Evolutionary conservation across 2,888 invertebrate genomes (phyloP), one percentile per base, ranked within the genome.

Genomic region (Agonopterix arenella): DNA sequence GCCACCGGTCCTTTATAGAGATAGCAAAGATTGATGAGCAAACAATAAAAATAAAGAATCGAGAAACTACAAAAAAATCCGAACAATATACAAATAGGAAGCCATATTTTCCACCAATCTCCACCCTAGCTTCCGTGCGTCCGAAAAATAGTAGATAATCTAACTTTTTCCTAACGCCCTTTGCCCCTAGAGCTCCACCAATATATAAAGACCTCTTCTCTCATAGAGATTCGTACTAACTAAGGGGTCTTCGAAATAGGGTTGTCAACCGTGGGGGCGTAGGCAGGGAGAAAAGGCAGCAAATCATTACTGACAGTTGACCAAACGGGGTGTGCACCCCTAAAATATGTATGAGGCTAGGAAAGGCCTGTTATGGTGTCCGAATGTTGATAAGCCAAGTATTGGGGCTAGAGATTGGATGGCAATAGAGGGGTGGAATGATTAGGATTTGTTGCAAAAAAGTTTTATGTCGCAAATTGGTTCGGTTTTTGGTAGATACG

Each of bases 281-380:
- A 57, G 71, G 59, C 62, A 66, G 80, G 75, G 82, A 64, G 82
- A 79, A 77, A 80, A 68, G 71, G 78, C 76, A 83, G 88, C 89
- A 89, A 89, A 89, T 89, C 89, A 89, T 89, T 88, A 84, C 85
- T 89, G 89, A 89, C 89, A 89, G 89, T 86, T 89, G 89, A 89
- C 89, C 89, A 88, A 76, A 80, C 77, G 81, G 89, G 86, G 86
- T 76, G 79, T 69, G 74, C 61, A 65, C 68, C 86, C 84, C 80
- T 89, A 78, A 89, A 89, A 84, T 89, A 89, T 89, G 89, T 89
- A 89, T 89, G 88, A 84, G 85, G 74, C 80, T 75, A 75, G 70
- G 74, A 70, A 78, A 84, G 79, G 81, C 80, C 80, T 83, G 88
- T 86, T 88, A 86, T 88, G 88, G 86, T 89, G 89, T 89, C 89